Conservation (phyloP, 2,888 invertebrate genomes). For the Folsomia manolachei region DNA sequence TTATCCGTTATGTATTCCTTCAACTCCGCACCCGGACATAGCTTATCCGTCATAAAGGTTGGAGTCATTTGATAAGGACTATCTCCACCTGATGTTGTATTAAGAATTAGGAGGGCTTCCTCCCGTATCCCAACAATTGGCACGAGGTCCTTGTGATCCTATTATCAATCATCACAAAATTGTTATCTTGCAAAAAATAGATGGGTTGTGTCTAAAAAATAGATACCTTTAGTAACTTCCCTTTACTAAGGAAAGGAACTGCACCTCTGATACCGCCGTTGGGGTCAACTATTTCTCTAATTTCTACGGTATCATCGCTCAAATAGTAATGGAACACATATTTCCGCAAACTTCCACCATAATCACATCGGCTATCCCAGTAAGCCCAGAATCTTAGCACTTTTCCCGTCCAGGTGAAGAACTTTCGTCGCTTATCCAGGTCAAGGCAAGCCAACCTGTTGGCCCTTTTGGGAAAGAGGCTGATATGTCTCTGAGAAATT, state of each 20-base stretch:
- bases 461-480: constrained; percentile 43
- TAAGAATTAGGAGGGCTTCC: constrained; percentile 37
- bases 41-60: constrained; percentile 29
- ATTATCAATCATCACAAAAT: background rate
- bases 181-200: too few relatives aligned
- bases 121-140: constrained; percentile 27
- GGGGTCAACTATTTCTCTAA: constrained; percentile 66
- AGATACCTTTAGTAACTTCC: constrained; percentile 75
- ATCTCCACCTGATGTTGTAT: constrained; percentile 20
- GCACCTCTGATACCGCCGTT: constrained; percentile 64
- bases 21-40: constrained; percentile 35
- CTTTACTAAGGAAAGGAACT: constrained; percentile 69
- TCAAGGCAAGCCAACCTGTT: too few relatives aligned
- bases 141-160: constrained; percentile 33
- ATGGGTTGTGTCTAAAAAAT: too few relatives aligned
- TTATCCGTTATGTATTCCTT: constrained; percentile 59
- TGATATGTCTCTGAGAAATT: constrained; percentile 23
- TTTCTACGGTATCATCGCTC: constrained; percentile 84
- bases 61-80: constrained; percentile 17
- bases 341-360: constrained; percentile 72
- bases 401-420: constrained; percentile 45
- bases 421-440: too few relatives aligned
- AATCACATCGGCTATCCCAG: constrained; percentile 80
- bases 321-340: constrained; percentile 80
- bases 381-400: constrained; percentile 75